Base-by-base conservation (phyloP, 2,888 invertebrate genomes). In the Eumerus sabulonum region DNA sequence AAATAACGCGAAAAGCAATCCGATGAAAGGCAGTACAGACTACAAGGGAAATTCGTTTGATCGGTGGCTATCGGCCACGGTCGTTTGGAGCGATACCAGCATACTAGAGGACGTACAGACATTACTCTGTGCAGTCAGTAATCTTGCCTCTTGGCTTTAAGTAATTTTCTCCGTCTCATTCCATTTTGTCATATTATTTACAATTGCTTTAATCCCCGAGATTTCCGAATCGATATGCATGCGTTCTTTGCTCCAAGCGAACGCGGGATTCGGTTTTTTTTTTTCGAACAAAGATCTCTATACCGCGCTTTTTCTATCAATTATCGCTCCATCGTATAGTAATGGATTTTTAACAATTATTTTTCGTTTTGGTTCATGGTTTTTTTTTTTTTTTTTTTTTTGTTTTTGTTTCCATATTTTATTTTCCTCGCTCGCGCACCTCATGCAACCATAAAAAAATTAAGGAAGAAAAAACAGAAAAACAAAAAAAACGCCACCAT, bases 301-400 rank as follows among this genome's bases (percentile, higher is more conserved):
- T 68, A 60, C 79, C 79, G 79, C 79, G 79, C 74, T 54, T 79
- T 79, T 79, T 74, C 62, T 54, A 73, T 70, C 54, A 59, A 74
- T 70, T 60, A 68, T 64, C 59, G 64, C 54, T 72, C 13, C 51
- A 57, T 56, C 62, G 62, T 60, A 48, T 66, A 68, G 70, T 70
- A 60, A 54, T 71, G 54, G 54, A 68, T 64, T 36, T 18, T 40
- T 63, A 47, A 14, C 44, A 17, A 35, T 18, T 56, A 17, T 62
- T 38, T 50, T 57, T 51, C 57, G 36, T 56, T 45, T 53, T 59
- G 59, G 53, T 38, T 57, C 14, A 5, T 40, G 5, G 2, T 27
- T 27, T 7, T 7, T 27, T 2, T 2, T 27, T 27, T 7, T 7
- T 27, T 27, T 27, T 27, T 27, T 7, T 66, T 44, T n/a, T n/a